Evolutionary conservation across 2,113 vertebrate genomes (phyloP).

Genomic region (Tylochromis polylepis): DNA sequence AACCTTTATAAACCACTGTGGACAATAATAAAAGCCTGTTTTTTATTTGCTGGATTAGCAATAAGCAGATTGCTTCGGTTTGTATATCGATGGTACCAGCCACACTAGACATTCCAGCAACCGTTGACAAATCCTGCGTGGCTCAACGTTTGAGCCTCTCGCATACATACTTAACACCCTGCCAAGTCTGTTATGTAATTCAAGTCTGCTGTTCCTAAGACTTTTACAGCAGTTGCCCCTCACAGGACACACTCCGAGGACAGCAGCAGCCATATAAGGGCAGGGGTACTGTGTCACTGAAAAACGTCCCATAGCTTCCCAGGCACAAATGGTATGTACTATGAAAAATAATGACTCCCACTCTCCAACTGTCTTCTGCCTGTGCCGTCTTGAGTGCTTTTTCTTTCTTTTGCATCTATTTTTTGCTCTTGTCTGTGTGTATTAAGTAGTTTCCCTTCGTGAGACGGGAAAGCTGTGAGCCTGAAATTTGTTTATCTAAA

Average conservation of each 20-base stretch:
- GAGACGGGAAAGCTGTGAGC: not conserved
- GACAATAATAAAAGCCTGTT: constrained; percentile 42
- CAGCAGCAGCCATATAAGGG: constrained; percentile 51
- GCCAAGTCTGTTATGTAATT: constrained; percentile 56
- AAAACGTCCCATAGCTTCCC: constrained; percentile 9
- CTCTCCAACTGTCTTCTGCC: not conserved
- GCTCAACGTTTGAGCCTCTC: constrained; percentile 30
- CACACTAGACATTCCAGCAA: constrained; percentile 62
- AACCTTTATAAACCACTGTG: not conserved
- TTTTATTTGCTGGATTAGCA: constrained; percentile 45
- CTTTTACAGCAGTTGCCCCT: constrained; percentile 2
- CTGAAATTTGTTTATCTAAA: constrained; percentile 24
- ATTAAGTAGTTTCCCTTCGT: not conserved
- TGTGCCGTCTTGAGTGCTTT: not conserved
- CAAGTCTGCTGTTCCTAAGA: constrained; percentile 19
- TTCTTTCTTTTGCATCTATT: not conserved
- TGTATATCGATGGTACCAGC: constrained; percentile 16
- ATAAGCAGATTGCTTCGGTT: constrained; percentile 53
- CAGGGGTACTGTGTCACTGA: constrained; percentile 16
- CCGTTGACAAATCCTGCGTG: constrained; percentile 48
- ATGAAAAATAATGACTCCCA: not conserved
- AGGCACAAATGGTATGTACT: constrained; percentile 47
- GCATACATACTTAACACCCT: constrained; percentile 20
- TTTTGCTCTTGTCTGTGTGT: not conserved
- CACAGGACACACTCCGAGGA: not conserved